Evolutionary conservation across 2,888 invertebrate genomes (phyloP).

Genomic region (Sycophila texana): DNA sequence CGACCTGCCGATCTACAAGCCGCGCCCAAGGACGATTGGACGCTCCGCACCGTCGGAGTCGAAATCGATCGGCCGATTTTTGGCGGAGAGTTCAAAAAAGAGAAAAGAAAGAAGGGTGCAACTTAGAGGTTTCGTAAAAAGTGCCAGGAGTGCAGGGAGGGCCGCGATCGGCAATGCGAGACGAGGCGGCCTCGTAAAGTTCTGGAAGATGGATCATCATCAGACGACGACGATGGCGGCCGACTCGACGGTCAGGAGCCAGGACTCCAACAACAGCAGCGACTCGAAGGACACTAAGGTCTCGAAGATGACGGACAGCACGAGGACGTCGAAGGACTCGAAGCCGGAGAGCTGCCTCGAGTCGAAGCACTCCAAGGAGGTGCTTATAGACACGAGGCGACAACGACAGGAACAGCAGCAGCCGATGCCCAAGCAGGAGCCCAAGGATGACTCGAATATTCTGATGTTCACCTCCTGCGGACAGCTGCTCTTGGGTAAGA

Average conservation of each 20-base stretch:
- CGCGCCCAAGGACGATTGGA: too few species aligned
- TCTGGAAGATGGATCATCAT: slow-evolving; percentile 21
- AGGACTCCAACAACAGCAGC: slow-evolving; percentile 70
- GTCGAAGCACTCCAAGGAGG: slow-evolving; percentile 72
- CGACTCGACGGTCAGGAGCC: slow-evolving; percentile 72
- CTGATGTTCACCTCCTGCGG: slow-evolving; percentile 73
- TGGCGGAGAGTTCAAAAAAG: too few species aligned
- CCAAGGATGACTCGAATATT: slow-evolving; percentile 68
- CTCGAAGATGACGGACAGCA: slow-evolving; percentile 60
- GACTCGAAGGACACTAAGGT: slow-evolving; percentile 65
- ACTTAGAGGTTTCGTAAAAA: too few species aligned
- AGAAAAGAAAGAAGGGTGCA: too few species aligned
- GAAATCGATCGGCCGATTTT: too few species aligned
- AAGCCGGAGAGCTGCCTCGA: slow-evolving; percentile 71
- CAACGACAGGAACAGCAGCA: slow-evolving; percentile 52
- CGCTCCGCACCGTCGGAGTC: too few species aligned
- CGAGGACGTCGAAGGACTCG: slow-evolving; percentile 61
- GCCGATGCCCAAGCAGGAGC: slow-evolving; percentile 50
- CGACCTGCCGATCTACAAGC: too few species aligned
- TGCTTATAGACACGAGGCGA: slow-evolving; percentile 67
- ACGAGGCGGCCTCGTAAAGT: neutral
- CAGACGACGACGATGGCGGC: slow-evolving; percentile 38
- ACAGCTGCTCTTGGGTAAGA: slow-evolving; percentile 70
- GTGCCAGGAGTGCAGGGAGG: too few species aligned
- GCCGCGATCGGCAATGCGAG: slow-evolving; percentile 2